Percentiles rank a stretch among this genome's conserved stretches.
phyloP scores from a whole-genome alignment of 2,888 invertebrate genomes.

The Liodrosophila aerea region DNA sequence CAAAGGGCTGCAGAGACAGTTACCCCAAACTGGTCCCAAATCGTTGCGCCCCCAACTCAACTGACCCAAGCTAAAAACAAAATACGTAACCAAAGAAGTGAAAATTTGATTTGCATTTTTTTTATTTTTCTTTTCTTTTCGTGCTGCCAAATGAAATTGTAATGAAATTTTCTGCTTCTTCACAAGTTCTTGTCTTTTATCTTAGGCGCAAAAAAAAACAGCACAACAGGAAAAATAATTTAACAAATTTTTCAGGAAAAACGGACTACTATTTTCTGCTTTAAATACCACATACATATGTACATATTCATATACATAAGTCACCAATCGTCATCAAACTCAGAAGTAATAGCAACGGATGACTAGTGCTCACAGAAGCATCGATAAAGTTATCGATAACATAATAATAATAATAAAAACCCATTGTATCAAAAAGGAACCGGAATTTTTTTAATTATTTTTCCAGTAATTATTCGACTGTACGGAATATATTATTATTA shows the following conservation, averaged over 20 bases:
- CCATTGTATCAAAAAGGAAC: too few species aligned
- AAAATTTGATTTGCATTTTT: constrained; percentile 64
- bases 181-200: neutral
- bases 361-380: too few species aligned
- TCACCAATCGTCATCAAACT: too few species aligned
- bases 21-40: neutral
- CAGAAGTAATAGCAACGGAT: too few species aligned
- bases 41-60: constrained; percentile 22
- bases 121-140: too few species aligned
- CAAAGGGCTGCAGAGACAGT: constrained; percentile 40
- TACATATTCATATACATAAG: too few species aligned
- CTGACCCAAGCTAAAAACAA: constrained; percentile 24
- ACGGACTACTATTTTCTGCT: constrained; percentile 5
- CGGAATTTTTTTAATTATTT: too few species aligned
- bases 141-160: constrained; percentile 54
- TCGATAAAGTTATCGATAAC: too few species aligned
- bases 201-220: constrained; percentile 1
- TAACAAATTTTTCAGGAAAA: constrained; percentile 2
- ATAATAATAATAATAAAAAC: too few species aligned
- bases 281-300: too few species aligned
- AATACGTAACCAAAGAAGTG: constrained; percentile 46
- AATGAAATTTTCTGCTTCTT: constrained; percentile 36
- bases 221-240: neutral
- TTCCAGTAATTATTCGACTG: too few species aligned
- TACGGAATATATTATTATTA: too few species aligned